phyloP scores from a whole-genome alignment of 2,113 vertebrate species.

The Oceanodroma tethys region DNA sequence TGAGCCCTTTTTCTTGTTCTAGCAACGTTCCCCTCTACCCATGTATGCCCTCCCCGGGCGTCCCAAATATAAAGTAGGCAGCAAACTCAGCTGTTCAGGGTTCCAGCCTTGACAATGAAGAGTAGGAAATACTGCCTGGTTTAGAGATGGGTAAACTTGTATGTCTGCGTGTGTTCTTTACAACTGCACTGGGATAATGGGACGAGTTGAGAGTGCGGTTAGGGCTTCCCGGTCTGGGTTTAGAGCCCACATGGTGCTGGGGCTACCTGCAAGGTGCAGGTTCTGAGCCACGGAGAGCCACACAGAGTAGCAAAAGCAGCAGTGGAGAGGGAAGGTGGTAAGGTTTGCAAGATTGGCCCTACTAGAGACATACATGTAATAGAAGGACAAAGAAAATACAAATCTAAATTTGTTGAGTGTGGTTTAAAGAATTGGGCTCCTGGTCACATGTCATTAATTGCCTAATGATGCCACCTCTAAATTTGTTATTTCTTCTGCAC shows the following conservation, averaged over 20 bases:
- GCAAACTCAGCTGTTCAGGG: neutral
- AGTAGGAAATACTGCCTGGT: neutral
- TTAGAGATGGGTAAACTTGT: neutral
- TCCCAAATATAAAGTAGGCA: neutral
- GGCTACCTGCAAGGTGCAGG: neutral
- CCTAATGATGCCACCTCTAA: neutral
- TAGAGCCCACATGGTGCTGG: fast-evolving
- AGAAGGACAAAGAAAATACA: neutral
- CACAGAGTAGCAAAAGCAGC: neutral
- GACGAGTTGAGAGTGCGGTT: fast-evolving
- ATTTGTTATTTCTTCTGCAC: neutral
- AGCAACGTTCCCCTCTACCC: neutral
- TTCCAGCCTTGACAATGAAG: neutral
- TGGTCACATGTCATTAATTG: neutral
- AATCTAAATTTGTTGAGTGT: neutral
- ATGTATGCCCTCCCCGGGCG: too few species aligned
- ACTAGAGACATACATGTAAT: neutral
- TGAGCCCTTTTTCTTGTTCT: neutral
- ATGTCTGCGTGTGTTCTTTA: neutral
- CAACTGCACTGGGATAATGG: neutral
- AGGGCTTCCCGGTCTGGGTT: neutral
- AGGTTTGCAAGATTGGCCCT: neutral
- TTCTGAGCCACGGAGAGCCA: neutral
- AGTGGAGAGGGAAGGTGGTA: neutral
- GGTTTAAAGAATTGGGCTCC: neutral